Evolutionary conservation across 2,797 vertebrate genomes (phyloP).

Genomic region (Chrosomus eos): DNA sequence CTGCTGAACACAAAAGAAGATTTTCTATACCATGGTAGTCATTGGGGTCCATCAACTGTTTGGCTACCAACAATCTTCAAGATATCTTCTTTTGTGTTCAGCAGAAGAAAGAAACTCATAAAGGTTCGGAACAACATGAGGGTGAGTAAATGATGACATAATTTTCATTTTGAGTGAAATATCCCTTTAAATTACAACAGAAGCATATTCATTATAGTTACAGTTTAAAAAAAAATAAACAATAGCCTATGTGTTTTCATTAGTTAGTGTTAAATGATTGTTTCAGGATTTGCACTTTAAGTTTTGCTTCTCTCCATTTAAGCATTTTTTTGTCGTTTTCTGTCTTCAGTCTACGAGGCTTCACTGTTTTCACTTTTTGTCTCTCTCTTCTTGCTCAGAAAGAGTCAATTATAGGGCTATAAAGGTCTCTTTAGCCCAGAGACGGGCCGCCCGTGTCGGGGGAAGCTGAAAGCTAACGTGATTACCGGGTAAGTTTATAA

Average conservation of each 20-base stretch:
- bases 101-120: too few relatives aligned
- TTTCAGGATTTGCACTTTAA: neutral
- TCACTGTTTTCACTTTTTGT: conserved; percentile 69
- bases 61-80: too few relatives aligned
- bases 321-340: conserved; percentile 1
- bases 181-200: neutral
- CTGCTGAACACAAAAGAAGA: too few relatives aligned
- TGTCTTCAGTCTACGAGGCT: conserved; percentile 59
- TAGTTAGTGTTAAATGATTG: neutral
- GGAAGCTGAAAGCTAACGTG: conserved; percentile 80
- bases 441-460: conserved; percentile 76
- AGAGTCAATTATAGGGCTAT: conserved; percentile 80
- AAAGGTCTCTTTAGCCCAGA: conserved; percentile 78
- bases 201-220: neutral
- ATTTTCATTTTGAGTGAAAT: too few relatives aligned
- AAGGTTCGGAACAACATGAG: too few relatives aligned
- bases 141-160: too few relatives aligned
- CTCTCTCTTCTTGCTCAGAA: conserved; percentile 48
- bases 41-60: too few relatives aligned
- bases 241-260: neutral
- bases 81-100: too few relatives aligned
- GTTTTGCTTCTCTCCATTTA: neutral
- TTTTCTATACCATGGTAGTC: too few relatives aligned
- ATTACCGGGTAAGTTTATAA: conserved; percentile 81
- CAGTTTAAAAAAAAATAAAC: conserved; percentile 10